Base-by-base conservation (phyloP, 2,888 invertebrate species). In the Vanessa cardui region DNA sequence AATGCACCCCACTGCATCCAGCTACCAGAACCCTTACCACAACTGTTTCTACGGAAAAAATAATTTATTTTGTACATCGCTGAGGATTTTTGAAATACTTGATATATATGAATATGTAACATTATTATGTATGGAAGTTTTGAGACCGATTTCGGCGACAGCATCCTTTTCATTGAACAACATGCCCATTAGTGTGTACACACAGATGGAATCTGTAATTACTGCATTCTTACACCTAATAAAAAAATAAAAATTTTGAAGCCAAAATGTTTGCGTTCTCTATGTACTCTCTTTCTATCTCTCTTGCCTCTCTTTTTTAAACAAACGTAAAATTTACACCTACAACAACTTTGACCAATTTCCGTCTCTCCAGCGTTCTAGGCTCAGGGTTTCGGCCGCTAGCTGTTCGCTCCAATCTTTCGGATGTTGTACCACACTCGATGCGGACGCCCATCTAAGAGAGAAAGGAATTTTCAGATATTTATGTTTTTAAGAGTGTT, bases 1-100 rank as follows among this genome's bases (percentile, higher is more conserved):
- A 95, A 77, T 0, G 92, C 87, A 6, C 96, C 96, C 86, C 94
- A 96, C 78, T 96, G 96, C 71, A 94, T 88, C 83, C 94, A 95
- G 60, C 95, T 94, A 20, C 73, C 68, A 18, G 61, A 66, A 4
- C 85, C 84, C 54, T 88, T 83, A 1, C 85, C 83, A 64, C 85
- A 81, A 73, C 85, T 84, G 54, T 81, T 83, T 72, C 94, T 94
- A 74, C 64, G 76, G 72, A 47, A 52, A 60, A 39, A 46, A 4
- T 33, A 65, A 6, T 15, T 26, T 7, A 21, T 6, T 49, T 26
- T 56, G 21, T 50, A 49, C 49, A 49, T 9, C 8, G 8, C 49
- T 70, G 39, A 20, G 15, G 33, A 45, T 15, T 16, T 49, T 49
- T 8, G 33, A 20, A 21, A 39, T 16, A 9, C n/a, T 15, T 26